Evolutionary conservation across 2,113 vertebrate genomes (phyloP).

Genomic region (Rhadina sibilatrix): DNA sequence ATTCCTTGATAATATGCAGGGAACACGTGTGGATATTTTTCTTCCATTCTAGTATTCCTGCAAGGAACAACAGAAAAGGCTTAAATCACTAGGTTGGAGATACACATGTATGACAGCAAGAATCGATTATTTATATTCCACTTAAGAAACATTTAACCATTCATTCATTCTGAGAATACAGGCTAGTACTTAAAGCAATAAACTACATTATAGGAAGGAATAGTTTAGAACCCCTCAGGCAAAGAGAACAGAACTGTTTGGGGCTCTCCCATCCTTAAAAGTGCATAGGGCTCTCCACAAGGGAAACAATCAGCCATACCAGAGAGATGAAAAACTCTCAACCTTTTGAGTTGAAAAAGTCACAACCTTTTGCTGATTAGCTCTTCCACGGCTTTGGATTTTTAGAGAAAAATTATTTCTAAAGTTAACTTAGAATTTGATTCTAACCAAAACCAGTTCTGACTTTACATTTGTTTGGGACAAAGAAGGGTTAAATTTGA

Average conservation of each 20-base stretch:
- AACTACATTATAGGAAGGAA: background rate
- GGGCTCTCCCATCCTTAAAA: background rate
- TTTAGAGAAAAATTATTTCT: background rate
- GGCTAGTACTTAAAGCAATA: background rate
- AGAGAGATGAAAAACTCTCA: background rate
- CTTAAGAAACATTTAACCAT: background rate
- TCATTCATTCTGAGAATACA: background rate
- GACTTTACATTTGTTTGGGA: background rate
- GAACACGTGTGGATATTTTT: background rate
- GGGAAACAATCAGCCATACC: background rate
- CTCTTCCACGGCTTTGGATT: background rate
- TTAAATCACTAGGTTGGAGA: background rate
- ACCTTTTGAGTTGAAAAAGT: background rate
- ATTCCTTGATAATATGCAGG: background rate
- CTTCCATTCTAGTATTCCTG: background rate
- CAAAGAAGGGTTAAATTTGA: background rate
- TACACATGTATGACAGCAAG: background rate
- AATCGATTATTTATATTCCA: background rate
- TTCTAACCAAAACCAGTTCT: background rate
- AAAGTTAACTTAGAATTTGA: background rate
- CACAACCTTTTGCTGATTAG: background rate
- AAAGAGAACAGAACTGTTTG: background rate
- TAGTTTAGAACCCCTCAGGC: background rate
- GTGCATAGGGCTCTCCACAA: rapidly evolving
- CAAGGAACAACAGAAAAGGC: background rate